Evolutionary conservation across 2,888 invertebrate species (phyloP), one percentile per base, ranked within the genome.

Genomic region (Eretmocerus hayati): DNA sequence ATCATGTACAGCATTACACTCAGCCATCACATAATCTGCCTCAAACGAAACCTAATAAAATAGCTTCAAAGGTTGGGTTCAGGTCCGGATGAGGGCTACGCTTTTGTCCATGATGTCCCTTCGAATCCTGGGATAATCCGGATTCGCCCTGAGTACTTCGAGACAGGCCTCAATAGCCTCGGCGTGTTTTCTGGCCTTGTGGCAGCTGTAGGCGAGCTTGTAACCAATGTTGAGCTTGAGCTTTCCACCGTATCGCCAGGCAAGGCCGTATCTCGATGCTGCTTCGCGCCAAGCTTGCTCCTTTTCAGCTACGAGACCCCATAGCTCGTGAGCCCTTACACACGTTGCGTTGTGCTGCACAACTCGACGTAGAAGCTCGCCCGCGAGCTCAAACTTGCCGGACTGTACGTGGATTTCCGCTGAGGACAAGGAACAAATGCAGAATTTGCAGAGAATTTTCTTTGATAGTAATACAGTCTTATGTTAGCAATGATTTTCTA

Each of bases 21-120:
- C n/a, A n/a, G n/a, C n/a, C n/a, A n/a, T n/a, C n/a, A n/a, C n/a
- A n/a, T n/a, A n/a, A n/a, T n/a, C n/a, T n/a, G n/a, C n/a, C n/a
- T n/a, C n/a, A n/a, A n/a, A n/a, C n/a, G n/a, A n/a, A n/a, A n/a
- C n/a, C n/a, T n/a, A n/a, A n/a, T n/a, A n/a, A n/a, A n/a, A n/a
- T n/a, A n/a, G n/a, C n/a, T n/a, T n/a, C n/a, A n/a, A n/a, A n/a
- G n/a, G n/a, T n/a, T n/a, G n/a, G n/a, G n/a, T n/a, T n/a, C n/a
- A 87, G 2, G 84, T 80, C 56, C 88, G 77, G 58, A 90, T 75
- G 73, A 86, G 85, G 61, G 77, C 80, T 56, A 87, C 80, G 26
- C 87, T 85, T 65, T 96, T 96, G 58, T 96, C 95, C 56, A 96
- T 75, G 58, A 97, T 88, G 59, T 97, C 96, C 67, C 92, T 94